Percentiles rank a stretch among this genome's conserved stretches.
Evolutionary conservation across 2,797 vertebrate species (phyloP).

Genomic region (Sylvilagus floridanus): DNA sequence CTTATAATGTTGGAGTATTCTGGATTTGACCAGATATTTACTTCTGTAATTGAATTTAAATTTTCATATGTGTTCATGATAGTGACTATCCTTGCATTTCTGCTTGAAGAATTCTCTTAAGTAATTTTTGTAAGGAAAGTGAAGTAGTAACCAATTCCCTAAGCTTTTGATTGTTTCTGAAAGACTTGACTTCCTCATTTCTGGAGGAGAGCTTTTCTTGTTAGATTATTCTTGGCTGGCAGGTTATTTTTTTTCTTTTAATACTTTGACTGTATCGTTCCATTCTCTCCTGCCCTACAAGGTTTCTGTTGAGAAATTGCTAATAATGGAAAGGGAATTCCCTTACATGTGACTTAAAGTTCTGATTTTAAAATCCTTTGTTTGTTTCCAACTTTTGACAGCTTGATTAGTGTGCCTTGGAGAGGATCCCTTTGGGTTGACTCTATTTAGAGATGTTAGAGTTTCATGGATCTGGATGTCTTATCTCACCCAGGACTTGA

Average conservation of each 20-base stretch:
- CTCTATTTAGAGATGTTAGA: neutral
- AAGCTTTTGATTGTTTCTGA: neutral
- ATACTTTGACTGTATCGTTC: neutral
- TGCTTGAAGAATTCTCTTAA: neutral
- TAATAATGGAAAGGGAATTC: neutral
- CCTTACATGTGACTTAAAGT: neutral
- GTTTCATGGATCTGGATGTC: neutral
- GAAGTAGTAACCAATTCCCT: neutral
- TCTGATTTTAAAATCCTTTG: neutral
- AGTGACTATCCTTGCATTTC: neutral
- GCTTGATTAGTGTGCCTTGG: neutral
- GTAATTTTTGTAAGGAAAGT: neutral
- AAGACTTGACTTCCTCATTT: neutral
- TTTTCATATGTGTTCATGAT: neutral
- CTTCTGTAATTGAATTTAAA: neutral
- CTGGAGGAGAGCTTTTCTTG: neutral
- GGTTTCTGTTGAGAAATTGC: neutral
- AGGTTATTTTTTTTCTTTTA: neutral
- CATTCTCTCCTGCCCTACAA: neutral
- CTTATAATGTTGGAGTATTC: neutral
- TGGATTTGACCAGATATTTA: neutral
- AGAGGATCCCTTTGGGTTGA: neutral
- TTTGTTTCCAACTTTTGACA: neutral
- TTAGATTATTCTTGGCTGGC: neutral
- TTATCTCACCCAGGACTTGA: neutral